phyloP scores from a whole-genome alignment of 2,888 invertebrate genomes.

The Xestia ashworthii region DNA sequence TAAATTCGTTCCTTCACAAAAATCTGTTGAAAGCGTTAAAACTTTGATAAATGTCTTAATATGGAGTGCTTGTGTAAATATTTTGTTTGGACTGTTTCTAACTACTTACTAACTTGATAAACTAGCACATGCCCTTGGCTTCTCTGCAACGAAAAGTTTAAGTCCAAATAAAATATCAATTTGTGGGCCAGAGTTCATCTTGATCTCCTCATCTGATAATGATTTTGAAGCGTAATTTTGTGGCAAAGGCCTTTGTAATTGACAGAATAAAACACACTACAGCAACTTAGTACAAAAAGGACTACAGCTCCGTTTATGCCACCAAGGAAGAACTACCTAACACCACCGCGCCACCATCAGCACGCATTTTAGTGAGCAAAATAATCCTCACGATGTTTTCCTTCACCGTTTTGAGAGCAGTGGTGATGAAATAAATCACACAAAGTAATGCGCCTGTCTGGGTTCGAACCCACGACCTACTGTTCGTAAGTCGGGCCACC shows the following conservation, averaged over 20 bases:
- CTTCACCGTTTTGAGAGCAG: no score
- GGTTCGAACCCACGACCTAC: no score
- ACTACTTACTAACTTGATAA: background rate
- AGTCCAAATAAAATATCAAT: background rate
- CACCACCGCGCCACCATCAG: no score
- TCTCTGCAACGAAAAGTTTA: background rate
- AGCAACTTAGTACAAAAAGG: background rate
- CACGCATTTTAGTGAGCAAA: no score
- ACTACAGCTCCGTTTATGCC: background rate
- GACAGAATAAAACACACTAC: background rate
- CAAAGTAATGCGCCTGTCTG: no score
- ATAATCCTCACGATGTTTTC: no score
- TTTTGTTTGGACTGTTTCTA: slow-evolving; percentile 20
- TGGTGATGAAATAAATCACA: no score
- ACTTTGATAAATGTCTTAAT: slow-evolving; percentile 7
- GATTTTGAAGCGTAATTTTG: background rate
- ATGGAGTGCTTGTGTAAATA: background rate
- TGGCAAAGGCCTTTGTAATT: background rate
- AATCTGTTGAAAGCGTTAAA: background rate
- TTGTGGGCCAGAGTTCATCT: background rate
- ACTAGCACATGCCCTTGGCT: background rate
- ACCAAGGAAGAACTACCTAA: no score
- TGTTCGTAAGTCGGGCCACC: no score
- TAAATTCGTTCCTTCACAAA: no score
- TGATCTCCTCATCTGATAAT: background rate